Conservation (phyloP, 2,888 invertebrate genomes). For the Bellardia pandia region DNA sequence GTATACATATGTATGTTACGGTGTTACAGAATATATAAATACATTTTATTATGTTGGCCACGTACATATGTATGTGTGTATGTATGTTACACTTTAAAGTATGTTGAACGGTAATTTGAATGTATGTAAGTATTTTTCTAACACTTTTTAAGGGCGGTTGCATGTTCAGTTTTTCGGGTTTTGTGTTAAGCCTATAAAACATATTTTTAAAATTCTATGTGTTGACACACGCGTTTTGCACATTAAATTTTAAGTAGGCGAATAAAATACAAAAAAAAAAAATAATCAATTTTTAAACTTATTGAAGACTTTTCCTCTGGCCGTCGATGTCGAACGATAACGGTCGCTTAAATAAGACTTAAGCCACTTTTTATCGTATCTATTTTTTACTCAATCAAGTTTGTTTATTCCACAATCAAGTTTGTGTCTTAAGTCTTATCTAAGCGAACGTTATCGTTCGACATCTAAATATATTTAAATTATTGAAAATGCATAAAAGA, state of each 20-base stretch:
- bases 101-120: constrained; percentile 19
- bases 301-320: no score
- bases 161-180: background rate
- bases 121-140: background rate
- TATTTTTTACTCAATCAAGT: no score
- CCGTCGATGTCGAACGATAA: no score
- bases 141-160: background rate
- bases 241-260: background rate
- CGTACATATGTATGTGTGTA: constrained; percentile 20
- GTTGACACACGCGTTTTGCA: constrained; percentile 22
- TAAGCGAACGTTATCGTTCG: no score
- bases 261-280: background rate
- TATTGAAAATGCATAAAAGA: no score
- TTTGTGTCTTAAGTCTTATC: no score
- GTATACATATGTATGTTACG: constrained; percentile 11
- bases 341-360: no score
- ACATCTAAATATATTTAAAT: no score
- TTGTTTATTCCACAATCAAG: no score
- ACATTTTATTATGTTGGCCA: constrained; percentile 66
- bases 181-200: background rate
- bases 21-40: constrained; percentile 20
- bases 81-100: constrained; percentile 57
- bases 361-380: no score
- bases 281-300: constrained; percentile 9
- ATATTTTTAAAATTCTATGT: constrained; percentile 13